Conservation (phyloP, 2,888 invertebrate species). For the Pogonocherus hispidulus region DNA sequence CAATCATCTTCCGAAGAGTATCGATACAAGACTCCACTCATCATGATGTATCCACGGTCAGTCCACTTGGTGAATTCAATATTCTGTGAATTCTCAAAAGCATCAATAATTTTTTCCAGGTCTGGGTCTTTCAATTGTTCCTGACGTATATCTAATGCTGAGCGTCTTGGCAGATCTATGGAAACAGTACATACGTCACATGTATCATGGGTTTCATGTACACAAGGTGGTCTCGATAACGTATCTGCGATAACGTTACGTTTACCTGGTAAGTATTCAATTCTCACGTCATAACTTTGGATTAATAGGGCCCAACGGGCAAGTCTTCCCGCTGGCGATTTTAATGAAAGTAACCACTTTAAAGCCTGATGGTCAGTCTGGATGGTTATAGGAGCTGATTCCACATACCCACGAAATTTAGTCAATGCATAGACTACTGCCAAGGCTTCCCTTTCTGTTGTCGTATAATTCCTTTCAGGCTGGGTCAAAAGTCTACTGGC, state of each 20-base stretch:
- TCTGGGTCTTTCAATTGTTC: conserved; percentile 50
- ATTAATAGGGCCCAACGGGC: conserved; percentile 66
- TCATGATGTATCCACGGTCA: conserved; percentile 49
- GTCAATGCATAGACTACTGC: conserved; percentile 57
- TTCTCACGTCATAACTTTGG: conserved; percentile 58
- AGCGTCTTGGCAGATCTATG: background rate
- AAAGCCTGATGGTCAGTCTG: conserved; percentile 68
- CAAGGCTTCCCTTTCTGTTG: conserved; percentile 49
- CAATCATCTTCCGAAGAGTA: background rate
- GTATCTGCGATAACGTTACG: conserved; percentile 19
- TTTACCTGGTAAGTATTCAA: conserved; percentile 36
- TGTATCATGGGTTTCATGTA: conserved; percentile 20
- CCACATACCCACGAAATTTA: conserved; percentile 63
- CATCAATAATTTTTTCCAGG: conserved; percentile 45
- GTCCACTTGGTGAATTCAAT: conserved; percentile 40
- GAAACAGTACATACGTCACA: background rate
- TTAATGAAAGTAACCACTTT: conserved; percentile 65
- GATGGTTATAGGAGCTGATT: conserved; percentile 59
- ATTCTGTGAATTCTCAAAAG: conserved; percentile 33
- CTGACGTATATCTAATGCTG: background rate
- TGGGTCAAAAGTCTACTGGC: conserved; percentile 49
- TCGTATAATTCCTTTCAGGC: conserved; percentile 50
- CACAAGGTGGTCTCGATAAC: conserved; percentile 35
- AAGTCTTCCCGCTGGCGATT: conserved; percentile 59
- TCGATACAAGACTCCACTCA: conserved; percentile 18